Evolutionary conservation across 2,888 invertebrate genomes (phyloP).

Genomic region (Apoda limacodes): DNA sequence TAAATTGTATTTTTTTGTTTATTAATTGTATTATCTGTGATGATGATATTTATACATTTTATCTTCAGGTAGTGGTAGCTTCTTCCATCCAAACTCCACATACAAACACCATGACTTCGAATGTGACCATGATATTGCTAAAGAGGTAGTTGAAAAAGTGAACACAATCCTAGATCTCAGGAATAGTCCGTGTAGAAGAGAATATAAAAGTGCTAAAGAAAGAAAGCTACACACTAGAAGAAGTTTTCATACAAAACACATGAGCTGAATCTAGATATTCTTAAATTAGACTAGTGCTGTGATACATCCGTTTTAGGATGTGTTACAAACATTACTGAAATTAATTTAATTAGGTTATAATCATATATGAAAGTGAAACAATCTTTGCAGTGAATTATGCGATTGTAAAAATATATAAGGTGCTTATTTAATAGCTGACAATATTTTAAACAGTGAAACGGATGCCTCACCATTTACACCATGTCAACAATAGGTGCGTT

Average conservation of each 20-base stretch:
- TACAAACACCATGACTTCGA: slow-evolving; percentile 93
- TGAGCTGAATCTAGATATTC: slow-evolving; percentile 51
- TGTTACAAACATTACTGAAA: too few relatives aligned
- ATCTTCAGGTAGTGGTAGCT: slow-evolving; percentile 37
- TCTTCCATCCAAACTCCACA: slow-evolving; percentile 56
- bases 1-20: too few relatives aligned
- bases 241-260: slow-evolving; percentile 65
- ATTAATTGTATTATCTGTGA: too few relatives aligned
- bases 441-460: too few relatives aligned
- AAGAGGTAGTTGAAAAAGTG: slow-evolving; percentile 88
- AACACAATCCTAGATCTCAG: slow-evolving; percentile 87
- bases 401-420: too few relatives aligned
- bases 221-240: slow-evolving; percentile 74
- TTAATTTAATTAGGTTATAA: too few relatives aligned
- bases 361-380: too few relatives aligned
- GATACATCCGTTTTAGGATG: background rate
- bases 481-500: too few relatives aligned
- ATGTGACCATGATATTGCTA: slow-evolving; percentile 78
- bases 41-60: too few relatives aligned
- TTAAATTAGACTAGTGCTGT: slow-evolving; percentile 3
- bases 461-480: too few relatives aligned
- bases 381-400: too few relatives aligned
- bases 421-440: too few relatives aligned
- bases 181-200: slow-evolving; percentile 82
- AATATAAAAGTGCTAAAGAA: slow-evolving; percentile 83